A percentile compares a stretch with the other conserved stretches of the same genome.
Conservation (phyloP, 2,797 vertebrate genomes). For the Vipera latastei region DNA sequence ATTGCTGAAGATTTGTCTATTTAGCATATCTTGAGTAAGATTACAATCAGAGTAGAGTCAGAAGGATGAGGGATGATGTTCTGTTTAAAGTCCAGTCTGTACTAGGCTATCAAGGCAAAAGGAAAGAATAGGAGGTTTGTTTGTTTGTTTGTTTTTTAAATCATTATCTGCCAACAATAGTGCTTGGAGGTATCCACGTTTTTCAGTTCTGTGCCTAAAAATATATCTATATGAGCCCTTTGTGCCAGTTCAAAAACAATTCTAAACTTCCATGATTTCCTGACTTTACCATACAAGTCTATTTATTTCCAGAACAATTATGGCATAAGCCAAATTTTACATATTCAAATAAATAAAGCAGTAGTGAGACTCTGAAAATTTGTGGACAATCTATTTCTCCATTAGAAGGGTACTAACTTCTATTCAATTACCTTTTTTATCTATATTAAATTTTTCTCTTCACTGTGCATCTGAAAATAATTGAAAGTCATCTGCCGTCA, state of each 20-base stretch:
- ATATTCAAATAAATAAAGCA: background rate
- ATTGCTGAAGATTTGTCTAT: background rate
- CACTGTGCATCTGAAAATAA: background rate
- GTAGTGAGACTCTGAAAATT: background rate
- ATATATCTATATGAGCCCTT: background rate
- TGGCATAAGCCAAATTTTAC: background rate
- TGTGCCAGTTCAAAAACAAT: background rate
- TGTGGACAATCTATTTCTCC: background rate
- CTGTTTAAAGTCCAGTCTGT: background rate
- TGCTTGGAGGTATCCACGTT: background rate
- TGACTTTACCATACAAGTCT: background rate
- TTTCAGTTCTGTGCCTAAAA: background rate
- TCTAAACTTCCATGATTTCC: background rate
- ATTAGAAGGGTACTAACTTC: background rate
- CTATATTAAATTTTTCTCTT: background rate
- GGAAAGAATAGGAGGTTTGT: background rate
- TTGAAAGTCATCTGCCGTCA: background rate
- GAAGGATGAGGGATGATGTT: background rate
- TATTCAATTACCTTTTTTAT: background rate
- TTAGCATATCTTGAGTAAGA: background rate
- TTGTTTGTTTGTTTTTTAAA: background rate
- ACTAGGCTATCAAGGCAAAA: background rate
- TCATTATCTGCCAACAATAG: background rate
- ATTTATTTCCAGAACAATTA: background rate
- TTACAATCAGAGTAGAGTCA: background rate